phyloP scores from a whole-genome alignment of 2,113 vertebrate genomes.

The Alaudala cheleensis region DNA sequence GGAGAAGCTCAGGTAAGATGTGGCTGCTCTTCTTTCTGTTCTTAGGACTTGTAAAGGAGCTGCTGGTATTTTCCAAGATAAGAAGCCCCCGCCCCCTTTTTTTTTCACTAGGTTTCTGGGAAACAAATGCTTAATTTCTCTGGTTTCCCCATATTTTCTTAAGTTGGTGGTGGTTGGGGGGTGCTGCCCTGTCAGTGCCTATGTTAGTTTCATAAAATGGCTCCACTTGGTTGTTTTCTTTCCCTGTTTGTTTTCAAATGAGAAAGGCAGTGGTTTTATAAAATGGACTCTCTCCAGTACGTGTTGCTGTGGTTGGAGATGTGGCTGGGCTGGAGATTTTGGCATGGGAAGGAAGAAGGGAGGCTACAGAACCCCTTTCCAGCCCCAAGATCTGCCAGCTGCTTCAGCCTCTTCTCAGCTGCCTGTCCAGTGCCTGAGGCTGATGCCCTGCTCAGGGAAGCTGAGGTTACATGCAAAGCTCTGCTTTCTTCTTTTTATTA shows the following conservation, averaged over 20 bases:
- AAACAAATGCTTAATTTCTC: not conserved
- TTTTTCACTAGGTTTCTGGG: not conserved
- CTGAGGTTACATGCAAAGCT: not conserved
- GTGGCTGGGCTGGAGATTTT: not conserved
- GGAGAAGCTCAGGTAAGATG: not conserved
- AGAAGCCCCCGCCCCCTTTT: not conserved
- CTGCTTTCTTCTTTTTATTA: not conserved
- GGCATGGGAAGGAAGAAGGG: not conserved
- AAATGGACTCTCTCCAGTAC: not conserved
- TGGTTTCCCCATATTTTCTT: not conserved
- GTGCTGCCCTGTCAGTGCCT: not conserved
- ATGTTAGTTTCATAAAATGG: not conserved
- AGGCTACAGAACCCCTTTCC: not conserved
- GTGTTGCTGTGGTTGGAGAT: not conserved
- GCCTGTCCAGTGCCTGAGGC: not conserved
- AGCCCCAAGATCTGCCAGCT: not conserved
- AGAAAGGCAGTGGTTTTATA: not conserved
- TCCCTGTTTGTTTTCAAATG: not conserved
- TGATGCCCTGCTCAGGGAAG: not conserved
- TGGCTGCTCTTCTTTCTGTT: not conserved
- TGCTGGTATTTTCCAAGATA: not conserved
- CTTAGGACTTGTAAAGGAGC: not conserved
- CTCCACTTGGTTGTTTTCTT: not conserved
- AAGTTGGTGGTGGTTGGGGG: not conserved
- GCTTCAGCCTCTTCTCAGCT: not conserved